Evolutionary conservation across 2,113 vertebrate genomes (phyloP).

Genomic region (Tenebrosternarchus preto): DNA sequence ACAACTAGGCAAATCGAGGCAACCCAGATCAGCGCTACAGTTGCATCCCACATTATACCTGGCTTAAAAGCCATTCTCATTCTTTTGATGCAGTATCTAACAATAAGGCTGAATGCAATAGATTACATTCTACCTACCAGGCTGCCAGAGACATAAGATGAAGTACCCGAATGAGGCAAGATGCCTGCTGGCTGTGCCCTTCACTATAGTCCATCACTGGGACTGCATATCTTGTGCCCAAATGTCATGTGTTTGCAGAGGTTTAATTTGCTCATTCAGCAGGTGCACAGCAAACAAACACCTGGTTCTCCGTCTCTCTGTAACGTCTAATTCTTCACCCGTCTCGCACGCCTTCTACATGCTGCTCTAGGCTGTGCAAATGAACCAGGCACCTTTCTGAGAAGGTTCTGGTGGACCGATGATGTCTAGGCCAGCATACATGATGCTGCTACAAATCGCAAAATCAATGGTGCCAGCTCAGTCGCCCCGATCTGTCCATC

Average conservation of each 20-base stretch:
- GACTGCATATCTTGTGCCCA: constrained; percentile 1
- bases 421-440: background rate
- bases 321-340: too few species aligned
- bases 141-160: constrained; percentile 14
- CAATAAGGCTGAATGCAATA: background rate
- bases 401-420: background rate
- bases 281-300: constrained; percentile 4
- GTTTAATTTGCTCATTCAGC: background rate
- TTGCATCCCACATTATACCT: too few species aligned
- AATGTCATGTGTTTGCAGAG: constrained; percentile 1
- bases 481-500: constrained; percentile 39
- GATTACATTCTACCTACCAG: background rate
- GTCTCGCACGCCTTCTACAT: too few species aligned
- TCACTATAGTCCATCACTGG: background rate
- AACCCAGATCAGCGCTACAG: too few species aligned
- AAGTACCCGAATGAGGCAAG: background rate
- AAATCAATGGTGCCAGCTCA: constrained; percentile 40
- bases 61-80: background rate
- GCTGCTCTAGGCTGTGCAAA: constrained; percentile 20
- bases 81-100: background rate
- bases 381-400: background rate
- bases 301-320: background rate
- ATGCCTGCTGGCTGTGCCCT: constrained; percentile 18
- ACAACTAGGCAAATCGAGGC: too few species aligned
- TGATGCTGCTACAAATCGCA: constrained; percentile 23